These are phyloP conservation scores for Microctenopoma steveboyesi DNA, from an alignment of 2,797 vertebrate species.

Conservation along the genomic window DNA sequence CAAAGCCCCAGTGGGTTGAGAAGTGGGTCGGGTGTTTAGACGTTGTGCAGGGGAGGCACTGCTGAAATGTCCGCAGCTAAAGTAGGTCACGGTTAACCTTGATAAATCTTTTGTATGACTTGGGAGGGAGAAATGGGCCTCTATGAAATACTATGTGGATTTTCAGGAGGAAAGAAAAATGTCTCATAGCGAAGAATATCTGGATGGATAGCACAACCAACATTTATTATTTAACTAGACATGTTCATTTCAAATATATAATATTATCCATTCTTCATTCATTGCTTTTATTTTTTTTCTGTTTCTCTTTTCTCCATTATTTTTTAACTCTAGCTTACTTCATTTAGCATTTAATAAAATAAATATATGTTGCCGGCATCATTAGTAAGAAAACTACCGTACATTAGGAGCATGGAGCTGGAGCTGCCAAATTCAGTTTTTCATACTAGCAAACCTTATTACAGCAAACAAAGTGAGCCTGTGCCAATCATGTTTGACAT, in stretches of 20 bases:
- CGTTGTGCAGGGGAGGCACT: slow-evolving; percentile 44
- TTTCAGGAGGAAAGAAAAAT: slow-evolving; percentile 15
- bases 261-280: slow-evolving; percentile 2
- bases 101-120: slow-evolving; percentile 57
- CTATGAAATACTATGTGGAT: slow-evolving; percentile 29
- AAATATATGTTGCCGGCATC: background rate
- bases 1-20: slow-evolving; percentile 54
- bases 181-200: background rate
- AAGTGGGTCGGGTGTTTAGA: slow-evolving; percentile 70
- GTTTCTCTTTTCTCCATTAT: slow-evolving; percentile 6
- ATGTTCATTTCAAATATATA: too few species aligned
- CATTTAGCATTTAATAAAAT: background rate
- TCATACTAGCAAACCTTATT: slow-evolving; percentile 24
- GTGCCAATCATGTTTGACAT: slow-evolving; percentile 56
- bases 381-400: slow-evolving; percentile 3
- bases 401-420: background rate
- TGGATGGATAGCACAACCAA: background rate
- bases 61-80: slow-evolving; percentile 61
- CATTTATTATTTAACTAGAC: too few species aligned
- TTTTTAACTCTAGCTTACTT: slow-evolving; percentile 8
- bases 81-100: slow-evolving; percentile 73
- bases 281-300: slow-evolving; percentile 12
- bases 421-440: background rate
- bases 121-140: slow-evolving; percentile 31
- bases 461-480: slow-evolving; percentile 37